Evolutionary conservation across 2,888 invertebrate genomes (phyloP).

Genomic region (Eupithecia subumbrata): DNA sequence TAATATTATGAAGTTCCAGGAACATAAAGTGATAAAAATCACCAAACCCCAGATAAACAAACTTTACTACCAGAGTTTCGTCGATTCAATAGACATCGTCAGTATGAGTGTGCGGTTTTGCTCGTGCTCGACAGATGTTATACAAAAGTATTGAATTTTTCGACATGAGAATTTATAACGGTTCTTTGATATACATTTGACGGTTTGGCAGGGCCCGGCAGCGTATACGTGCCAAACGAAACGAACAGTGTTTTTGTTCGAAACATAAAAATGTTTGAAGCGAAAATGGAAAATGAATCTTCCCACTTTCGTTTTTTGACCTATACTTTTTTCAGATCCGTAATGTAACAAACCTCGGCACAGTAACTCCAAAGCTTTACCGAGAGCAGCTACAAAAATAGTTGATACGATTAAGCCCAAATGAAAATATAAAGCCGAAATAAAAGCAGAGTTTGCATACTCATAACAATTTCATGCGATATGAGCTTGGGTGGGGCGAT

Average conservation of each 20-base stretch:
- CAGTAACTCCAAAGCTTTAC: neutral
- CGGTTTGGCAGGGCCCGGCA: slow-evolving; percentile 54
- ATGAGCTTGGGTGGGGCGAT: slow-evolving; percentile 42
- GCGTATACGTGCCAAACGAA: slow-evolving; percentile 6
- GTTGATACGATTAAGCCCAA: slow-evolving; percentile 47
- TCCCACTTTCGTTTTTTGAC: neutral
- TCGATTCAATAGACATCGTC: neutral
- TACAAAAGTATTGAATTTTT: slow-evolving; percentile 46
- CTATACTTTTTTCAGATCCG: neutral
- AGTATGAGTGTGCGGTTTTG: neutral
- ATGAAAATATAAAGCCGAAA: slow-evolving; percentile 5
- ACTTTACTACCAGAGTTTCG: neutral
- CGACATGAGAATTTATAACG: slow-evolving; percentile 62
- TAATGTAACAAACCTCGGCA: neutral
- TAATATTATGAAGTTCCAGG: neutral
- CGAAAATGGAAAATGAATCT: neutral
- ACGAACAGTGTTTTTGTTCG: neutral
- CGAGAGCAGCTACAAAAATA: neutral
- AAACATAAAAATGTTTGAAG: neutral
- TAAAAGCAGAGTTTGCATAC: slow-evolving; percentile 42
- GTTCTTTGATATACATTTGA: slow-evolving; percentile 59
- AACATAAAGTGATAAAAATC: neutral
- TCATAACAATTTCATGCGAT: slow-evolving; percentile 58
- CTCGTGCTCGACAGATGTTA: neutral
- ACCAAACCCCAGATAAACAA: neutral